Conservation (phyloP, 2,797 vertebrate genomes). For the Pipistrellus nathusii region DNA sequence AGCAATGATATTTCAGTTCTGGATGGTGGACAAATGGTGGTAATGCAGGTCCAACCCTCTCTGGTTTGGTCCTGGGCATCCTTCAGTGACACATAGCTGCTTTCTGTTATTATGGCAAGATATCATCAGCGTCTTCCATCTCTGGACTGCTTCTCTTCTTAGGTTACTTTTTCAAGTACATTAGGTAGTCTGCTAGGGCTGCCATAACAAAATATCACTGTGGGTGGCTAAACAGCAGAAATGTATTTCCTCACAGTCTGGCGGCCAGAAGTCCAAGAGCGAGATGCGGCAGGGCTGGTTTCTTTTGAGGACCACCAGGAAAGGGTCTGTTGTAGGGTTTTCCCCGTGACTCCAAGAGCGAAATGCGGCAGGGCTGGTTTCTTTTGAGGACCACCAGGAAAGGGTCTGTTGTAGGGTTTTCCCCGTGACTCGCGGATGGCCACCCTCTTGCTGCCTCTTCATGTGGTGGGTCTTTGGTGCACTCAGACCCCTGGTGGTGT, state of each 20-base stretch:
- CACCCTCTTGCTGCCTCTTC: too few species aligned
- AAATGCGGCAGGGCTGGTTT: not conserved
- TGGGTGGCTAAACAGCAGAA: not conserved
- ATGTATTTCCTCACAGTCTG: not conserved
- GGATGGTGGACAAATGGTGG: too few species aligned
- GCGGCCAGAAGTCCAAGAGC: not conserved
- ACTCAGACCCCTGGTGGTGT: not conserved
- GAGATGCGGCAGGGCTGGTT: not conserved
- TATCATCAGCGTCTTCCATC: too few species aligned
- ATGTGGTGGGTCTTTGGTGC: not conserved
- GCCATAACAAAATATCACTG: fast-evolving
- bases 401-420: not conserved
- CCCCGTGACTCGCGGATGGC: too few species aligned
- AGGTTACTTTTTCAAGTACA: not conserved
- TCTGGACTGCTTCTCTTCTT: too few species aligned
- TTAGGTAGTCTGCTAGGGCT: not conserved
- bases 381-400: not conserved
- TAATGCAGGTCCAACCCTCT: too few species aligned
- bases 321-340: not conserved
- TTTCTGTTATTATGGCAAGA: too few species aligned
- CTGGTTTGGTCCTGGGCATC: too few species aligned
- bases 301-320: not conserved
- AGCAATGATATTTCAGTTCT: too few species aligned
- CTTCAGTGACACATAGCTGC: too few species aligned
- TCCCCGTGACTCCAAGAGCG: too few species aligned